phyloP scores from a whole-genome alignment of 2,888 invertebrate species.

The Sceliomorpha sp. region DNA sequence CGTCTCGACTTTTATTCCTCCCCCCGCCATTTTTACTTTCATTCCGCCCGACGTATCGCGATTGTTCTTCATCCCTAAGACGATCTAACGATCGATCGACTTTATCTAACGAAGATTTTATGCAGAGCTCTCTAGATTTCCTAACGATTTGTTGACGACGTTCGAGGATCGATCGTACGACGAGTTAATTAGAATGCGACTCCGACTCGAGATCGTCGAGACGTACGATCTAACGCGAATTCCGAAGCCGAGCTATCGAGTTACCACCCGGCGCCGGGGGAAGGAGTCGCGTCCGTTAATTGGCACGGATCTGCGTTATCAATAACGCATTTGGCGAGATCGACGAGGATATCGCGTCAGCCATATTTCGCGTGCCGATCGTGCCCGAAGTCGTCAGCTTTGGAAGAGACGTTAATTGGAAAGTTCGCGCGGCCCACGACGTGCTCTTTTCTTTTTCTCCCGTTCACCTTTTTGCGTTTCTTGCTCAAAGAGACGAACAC shows the following conservation, averaged over 20 bases:
- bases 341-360: slow-evolving; percentile 40
- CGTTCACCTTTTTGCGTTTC: slow-evolving; percentile 5
- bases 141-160: no score
- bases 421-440: slow-evolving; percentile 30
- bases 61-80: no score
- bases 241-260: slow-evolving; percentile 14
- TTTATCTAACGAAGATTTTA: no score
- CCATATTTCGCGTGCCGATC: slow-evolving; percentile 48
- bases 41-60: no score
- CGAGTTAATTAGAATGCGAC: no score
- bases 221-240: slow-evolving; percentile 14
- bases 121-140: no score
- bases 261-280: slow-evolving; percentile 13
- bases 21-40: no score
- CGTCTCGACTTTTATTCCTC: no score
- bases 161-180: no score
- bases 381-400: slow-evolving; percentile 13
- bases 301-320: slow-evolving; percentile 53
- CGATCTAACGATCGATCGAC: no score
- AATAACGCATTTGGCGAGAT: slow-evolving; percentile 47
- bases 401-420: slow-evolving; percentile 33
- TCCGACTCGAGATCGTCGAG: slow-evolving; percentile 16
- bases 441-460: slow-evolving; percentile 14
- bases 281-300: slow-evolving; percentile 45
- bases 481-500: neutral